Base-by-base conservation (phyloP, 1,140 invertebrate species). In the Schlechtendalia chinensis region DNA sequence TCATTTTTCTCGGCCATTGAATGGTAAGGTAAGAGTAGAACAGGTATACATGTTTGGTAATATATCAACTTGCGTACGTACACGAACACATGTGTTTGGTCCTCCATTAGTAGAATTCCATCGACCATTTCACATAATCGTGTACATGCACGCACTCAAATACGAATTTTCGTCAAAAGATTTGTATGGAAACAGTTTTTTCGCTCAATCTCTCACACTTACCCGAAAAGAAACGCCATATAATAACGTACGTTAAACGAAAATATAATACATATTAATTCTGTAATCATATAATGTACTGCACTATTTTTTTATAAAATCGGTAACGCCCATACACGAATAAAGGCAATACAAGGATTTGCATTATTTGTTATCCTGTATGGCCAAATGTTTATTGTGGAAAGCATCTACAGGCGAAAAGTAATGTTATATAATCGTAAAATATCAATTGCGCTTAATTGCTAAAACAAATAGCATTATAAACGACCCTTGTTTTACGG, bases 21-120 rank as follows among this genome's bases (percentile, higher is more conserved):
- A 69, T 50, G 24, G 39, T 69, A 24, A 22, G 45, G 67, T 69
- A 22, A 69, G 45, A 69, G 27, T 5, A 22, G 16, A 56, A 50
- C 50, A 32, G 71, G 71, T 74, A 54, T 24, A 39, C 11, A 17
- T 50, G 71, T 39, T 56, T 24, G 71, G 54, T 22, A 74, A 74
- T 74, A 74, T 50, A 74, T 74, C 71, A 74, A 54, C 54, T 56
- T 56, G 29, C 19, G 27, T 32, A 22, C 27, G 47, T 53, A 24
- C 29, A 0, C 19, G 24, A 6, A 45, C 27, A 58, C 54, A 56
- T n/a, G 14, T 74, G 53, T 69, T 50, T 74, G 53, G 19, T 56
- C 50, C 54, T 56, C 71, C 71, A 74, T 74, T 74, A 74, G 27
- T 29, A 32, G 67, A 74, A 74, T 50, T 74, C 53, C 17, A 74